Evolutionary conservation across 2,888 invertebrate species (phyloP).

Genomic region (Chrysomela aeneicollis): DNA sequence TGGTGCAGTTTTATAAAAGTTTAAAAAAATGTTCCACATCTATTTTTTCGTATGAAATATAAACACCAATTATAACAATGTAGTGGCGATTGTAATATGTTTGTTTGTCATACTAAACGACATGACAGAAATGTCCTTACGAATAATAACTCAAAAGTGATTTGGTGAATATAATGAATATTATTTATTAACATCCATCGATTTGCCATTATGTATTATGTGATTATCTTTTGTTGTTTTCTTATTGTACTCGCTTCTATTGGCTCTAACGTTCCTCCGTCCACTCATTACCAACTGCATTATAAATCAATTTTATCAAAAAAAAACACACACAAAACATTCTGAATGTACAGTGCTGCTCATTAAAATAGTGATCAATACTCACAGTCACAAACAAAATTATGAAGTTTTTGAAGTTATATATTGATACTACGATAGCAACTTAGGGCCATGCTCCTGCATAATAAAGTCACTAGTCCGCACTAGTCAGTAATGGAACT

Average conservation of each 20-base stretch:
- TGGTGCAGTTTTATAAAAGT: no score
- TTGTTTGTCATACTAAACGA: slow-evolving; percentile 29
- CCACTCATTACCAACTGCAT: slow-evolving; percentile 37
- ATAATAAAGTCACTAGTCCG: no score
- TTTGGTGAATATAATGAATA: slow-evolving; percentile 40
- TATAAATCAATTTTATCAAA: neutral
- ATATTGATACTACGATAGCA: no score
- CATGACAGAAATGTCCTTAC: slow-evolving; percentile 33
- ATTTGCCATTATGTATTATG: slow-evolving; percentile 47
- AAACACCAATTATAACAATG: no score
- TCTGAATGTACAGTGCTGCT: neutral
- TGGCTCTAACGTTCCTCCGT: slow-evolving; percentile 41
- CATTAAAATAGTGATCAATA: no score
- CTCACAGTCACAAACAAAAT: no score
- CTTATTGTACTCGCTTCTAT: slow-evolving; percentile 45
- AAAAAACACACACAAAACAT: slow-evolving; percentile 5
- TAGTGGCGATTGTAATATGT: no score
- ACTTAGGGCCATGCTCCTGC: no score
- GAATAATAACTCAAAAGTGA: slow-evolving; percentile 35
- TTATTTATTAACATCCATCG: slow-evolving; percentile 49
- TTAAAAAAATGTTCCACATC: no score
- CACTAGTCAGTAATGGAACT: no score
- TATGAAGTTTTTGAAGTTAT: no score
- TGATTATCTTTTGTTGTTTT: slow-evolving; percentile 52
- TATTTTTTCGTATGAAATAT: no score